Percentiles rank a stretch among this genome's conserved stretches.
These are phyloP conservation scores for Chelonus insularis DNA, from an alignment of 1,140 invertebrate genomes.

Conservation along the genomic window DNA sequence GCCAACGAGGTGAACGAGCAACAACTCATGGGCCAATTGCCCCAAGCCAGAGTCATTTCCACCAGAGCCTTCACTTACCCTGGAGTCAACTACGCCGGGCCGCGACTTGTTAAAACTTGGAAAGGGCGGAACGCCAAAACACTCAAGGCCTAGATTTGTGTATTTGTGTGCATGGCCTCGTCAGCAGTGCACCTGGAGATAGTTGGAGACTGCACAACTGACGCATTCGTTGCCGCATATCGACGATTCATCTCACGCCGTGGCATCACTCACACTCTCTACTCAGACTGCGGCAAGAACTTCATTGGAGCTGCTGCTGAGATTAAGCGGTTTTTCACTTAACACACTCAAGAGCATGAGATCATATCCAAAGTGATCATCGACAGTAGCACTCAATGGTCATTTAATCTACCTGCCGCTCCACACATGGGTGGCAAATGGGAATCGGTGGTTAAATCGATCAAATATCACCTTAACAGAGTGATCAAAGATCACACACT, in stretches of 20 bases:
- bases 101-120: neutral
- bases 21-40: slow-evolving; percentile 43
- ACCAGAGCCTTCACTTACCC: slow-evolving; percentile 33
- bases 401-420: neutral
- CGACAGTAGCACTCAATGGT: neutral
- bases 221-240: no score
- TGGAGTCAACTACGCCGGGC: slow-evolving; percentile 1
- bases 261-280: no score
- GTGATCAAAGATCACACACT: neutral
- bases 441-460: neutral
- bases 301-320: neutral
- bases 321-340: neutral
- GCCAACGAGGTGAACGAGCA: neutral
- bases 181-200: slow-evolving; percentile 1
- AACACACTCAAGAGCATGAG: neutral
- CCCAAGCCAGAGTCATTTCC: slow-evolving; percentile 34
- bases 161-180: slow-evolving; percentile 4
- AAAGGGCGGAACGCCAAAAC: neutral
- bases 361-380: neutral
- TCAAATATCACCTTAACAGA: neutral
- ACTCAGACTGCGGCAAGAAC: no score
- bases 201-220: neutral
- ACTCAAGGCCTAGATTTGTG: neutral
- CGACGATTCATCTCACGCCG: no score
- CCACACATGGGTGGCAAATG: neutral